Evolutionary conservation across 2,888 invertebrate species (phyloP), one percentile per base, ranked within the genome.

Genomic region (Blastobasis lacticolella): DNA sequence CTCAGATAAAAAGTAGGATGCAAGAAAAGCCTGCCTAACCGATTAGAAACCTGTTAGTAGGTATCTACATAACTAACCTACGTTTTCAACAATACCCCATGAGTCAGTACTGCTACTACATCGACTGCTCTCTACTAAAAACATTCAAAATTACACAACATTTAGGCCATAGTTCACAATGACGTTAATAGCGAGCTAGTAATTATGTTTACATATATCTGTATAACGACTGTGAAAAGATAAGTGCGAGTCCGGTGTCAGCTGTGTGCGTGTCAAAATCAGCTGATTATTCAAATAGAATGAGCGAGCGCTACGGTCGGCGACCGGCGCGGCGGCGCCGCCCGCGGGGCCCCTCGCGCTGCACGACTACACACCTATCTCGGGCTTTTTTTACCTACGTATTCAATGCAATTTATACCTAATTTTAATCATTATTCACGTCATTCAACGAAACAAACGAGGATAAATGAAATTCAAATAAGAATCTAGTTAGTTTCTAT

Each of bases 211-310:
- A 63, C 63, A 60, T 62, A 58, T 53, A 51, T 57, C 51, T 65
- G 61, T 54, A 51, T 63, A 62, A 59, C 63, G 69, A 73, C 63
- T 69, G 73, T 65, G 61, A 63, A 71, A 65, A 73, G 79, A 83
- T 83, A 86, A 81, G 73, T 77, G 73, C 74, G 78, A 79, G 79
- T 74, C 67, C 69, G 71, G 78, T 75, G 81, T 84, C 87, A 86
- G 88, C 88, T 86, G 86, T 83, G 71, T 73, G 81, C 82, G 86
- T 85, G 88, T 89, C 88, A 88, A 85, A 89, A 89, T 88, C 88
- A 89, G 88, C 88, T 89, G 88, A 88, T 88, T 86, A 88, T 86
- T 86, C 86, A 88, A 88, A 88, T 88, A 88, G 83, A 83, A 81
- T 79, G 78, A 78, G 75, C 77, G 71, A 74, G 73, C 69, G 79